A percentile compares a stretch with the other conserved stretches of the same genome.
These are phyloP conservation scores for Eucera pruinosa DNA, from an alignment of 2,888 invertebrate genomes.

Conservation along the genomic window DNA sequence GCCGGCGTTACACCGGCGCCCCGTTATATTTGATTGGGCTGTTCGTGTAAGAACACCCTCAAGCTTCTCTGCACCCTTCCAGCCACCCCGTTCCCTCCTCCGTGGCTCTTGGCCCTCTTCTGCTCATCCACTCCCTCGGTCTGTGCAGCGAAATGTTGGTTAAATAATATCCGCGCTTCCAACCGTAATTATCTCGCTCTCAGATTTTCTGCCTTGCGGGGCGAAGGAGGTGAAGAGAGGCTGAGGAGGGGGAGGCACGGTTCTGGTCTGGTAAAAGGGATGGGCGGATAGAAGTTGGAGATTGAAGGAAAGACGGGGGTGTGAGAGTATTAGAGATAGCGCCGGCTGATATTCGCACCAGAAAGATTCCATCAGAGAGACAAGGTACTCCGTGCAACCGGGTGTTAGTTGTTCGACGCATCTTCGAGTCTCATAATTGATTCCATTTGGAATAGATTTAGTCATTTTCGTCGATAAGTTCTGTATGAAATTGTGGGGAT, in stretches of 20 bases:
- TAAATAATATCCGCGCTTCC: slow-evolving; percentile 82
- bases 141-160: slow-evolving; percentile 79
- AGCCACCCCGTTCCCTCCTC: slow-evolving; percentile 27
- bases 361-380: slow-evolving; percentile 25
- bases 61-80: slow-evolving; percentile 61
- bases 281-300: slow-evolving; percentile 64
- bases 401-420: neutral
- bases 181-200: slow-evolving; percentile 83
- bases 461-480: neutral
- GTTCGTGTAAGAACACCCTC: slow-evolving; percentile 75
- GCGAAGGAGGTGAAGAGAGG: slow-evolving; percentile 53
- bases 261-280: slow-evolving; percentile 34
- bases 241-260: slow-evolving; percentile 31
- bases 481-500: neutral
- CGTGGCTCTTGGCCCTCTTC: slow-evolving; percentile 46
- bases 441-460: slow-evolving; percentile 18
- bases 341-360: slow-evolving; percentile 59
- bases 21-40: slow-evolving; percentile 81
- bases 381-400: neutral
- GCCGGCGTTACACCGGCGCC: slow-evolving; percentile 68
- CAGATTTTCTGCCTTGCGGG: slow-evolving; percentile 80
- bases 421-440: slow-evolving; percentile 10
- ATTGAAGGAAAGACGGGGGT: slow-evolving; percentile 68
- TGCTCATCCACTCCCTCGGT: slow-evolving; percentile 62
- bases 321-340: slow-evolving; percentile 63